Percentiles rank a stretch among this genome's conserved stretches.
These are phyloP conservation scores for Lissonota sp. DNA, from an alignment of 2,888 invertebrate genomes.

Conservation along the genomic window DNA sequence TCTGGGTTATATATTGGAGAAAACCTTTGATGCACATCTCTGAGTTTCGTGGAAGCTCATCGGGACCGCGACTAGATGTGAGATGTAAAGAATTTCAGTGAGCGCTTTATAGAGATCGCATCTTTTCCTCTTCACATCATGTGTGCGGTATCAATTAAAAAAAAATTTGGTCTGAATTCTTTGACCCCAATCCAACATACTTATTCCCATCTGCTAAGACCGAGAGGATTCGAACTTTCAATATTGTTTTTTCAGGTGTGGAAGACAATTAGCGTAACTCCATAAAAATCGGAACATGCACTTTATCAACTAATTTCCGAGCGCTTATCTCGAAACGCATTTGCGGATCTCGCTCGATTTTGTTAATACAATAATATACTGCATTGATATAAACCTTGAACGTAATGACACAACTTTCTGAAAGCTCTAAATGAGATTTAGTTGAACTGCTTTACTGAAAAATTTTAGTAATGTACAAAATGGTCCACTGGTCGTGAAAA, in stretches of 20 bases:
- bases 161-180: slow-evolving; percentile 29
- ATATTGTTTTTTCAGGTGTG: slow-evolving; percentile 14
- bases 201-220: slow-evolving; percentile 13
- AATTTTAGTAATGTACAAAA: no score
- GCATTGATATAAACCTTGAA: no score
- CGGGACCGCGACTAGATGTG: slow-evolving; percentile 36
- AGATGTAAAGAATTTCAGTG: slow-evolving; percentile 48
- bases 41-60: slow-evolving; percentile 46
- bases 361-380: no score
- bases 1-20: slow-evolving; percentile 27
- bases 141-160: slow-evolving; percentile 49
- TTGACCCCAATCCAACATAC: not conserved
- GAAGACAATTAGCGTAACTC: no score
- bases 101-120: slow-evolving; percentile 24
- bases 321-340: no score
- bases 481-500: no score
- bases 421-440: no score
- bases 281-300: no score
- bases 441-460: no score
- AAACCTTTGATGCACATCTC: slow-evolving; percentile 53
- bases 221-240: slow-evolving; percentile 40
- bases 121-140: slow-evolving; percentile 37
- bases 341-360: no score
- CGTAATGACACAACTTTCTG: no score
- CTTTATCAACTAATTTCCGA: no score